These are phyloP conservation scores for Coluber constrictor DNA, from an alignment of 2,797 vertebrate species.

Conservation along the genomic window DNA sequence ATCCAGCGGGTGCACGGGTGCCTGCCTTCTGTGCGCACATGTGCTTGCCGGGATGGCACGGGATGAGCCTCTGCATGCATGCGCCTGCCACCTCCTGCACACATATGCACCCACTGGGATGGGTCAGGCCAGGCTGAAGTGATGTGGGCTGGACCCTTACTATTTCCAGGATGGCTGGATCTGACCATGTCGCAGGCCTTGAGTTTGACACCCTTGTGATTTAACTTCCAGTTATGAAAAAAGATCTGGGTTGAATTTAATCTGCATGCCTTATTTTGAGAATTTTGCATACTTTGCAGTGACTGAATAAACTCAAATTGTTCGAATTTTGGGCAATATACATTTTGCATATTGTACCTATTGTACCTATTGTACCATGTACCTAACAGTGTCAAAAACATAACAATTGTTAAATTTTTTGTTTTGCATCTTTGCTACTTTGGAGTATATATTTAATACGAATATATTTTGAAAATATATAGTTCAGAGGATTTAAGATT, in stretches of 20 bases:
- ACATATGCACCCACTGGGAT: too few relatives aligned
- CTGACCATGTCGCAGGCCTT: too few relatives aligned
- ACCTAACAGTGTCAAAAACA: not conserved
- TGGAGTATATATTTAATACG: not conserved
- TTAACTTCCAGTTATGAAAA: not conserved
- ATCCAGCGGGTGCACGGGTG: too few relatives aligned
- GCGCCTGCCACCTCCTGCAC: too few relatives aligned
- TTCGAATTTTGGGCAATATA: not conserved
- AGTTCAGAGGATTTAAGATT: not conserved
- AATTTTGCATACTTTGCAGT: not conserved
- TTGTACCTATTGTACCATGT: too few relatives aligned
- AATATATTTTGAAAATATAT: not conserved
- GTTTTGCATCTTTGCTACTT: not conserved
- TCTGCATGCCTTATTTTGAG: slow-evolving; percentile 34
- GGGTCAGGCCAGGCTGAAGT: too few relatives aligned
- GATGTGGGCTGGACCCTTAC: too few relatives aligned
- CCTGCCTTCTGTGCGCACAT: too few relatives aligned
- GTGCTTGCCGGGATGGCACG: too few relatives aligned
- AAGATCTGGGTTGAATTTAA: not conserved
- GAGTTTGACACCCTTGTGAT: not conserved
- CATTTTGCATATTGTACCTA: too few relatives aligned
- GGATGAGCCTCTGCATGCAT: too few relatives aligned
- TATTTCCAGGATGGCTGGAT: too few relatives aligned
- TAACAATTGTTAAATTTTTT: not conserved
- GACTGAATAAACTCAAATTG: not conserved